phyloP scores from a whole-genome alignment of 1,140 invertebrate species.

The Oryzaephilus surinamensis region DNA sequence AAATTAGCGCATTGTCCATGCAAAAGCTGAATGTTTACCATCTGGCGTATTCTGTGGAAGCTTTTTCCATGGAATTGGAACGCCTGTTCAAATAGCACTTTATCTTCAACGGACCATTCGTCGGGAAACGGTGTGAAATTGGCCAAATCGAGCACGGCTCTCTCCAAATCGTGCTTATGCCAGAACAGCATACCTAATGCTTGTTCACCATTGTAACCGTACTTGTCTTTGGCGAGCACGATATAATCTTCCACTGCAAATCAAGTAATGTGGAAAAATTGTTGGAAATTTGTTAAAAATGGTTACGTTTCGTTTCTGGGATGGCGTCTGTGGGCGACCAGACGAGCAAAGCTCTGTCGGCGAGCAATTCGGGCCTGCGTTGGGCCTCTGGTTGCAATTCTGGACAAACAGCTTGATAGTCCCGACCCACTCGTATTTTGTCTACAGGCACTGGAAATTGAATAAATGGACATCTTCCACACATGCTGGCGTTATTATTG shows the following conservation, averaged over 20 bases:
- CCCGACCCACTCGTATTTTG: slow-evolving; percentile 87
- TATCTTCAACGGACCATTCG: slow-evolving; percentile 97
- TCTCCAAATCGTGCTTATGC: slow-evolving; percentile 93
- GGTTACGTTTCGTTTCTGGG: slow-evolving; percentile 68
- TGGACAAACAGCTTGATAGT: slow-evolving; percentile 87
- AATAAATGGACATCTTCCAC: not conserved
- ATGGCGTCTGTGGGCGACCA: slow-evolving; percentile 90
- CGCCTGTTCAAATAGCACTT: slow-evolving; percentile 95
- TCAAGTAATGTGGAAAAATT: slow-evolving; percentile 15
- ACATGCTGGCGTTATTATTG: not conserved
- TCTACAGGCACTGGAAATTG: slow-evolving; percentile 59
- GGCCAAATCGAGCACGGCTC: slow-evolving; percentile 83
- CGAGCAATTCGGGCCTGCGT: slow-evolving; percentile 46
- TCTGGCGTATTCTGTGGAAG: slow-evolving; percentile 93
- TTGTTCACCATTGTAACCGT: slow-evolving; percentile 95
- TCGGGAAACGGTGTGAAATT: slow-evolving; percentile 97
- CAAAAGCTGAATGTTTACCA: slow-evolving; percentile 53
- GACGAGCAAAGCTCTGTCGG: slow-evolving; percentile 82
- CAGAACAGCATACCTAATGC: slow-evolving; percentile 96
- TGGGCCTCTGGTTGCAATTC: slow-evolving; percentile 53
- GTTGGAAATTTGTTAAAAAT: not conserved
- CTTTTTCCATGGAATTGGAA: slow-evolving; percentile 98
- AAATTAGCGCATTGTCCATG: too few species aligned
- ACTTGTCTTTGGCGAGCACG: slow-evolving; percentile 91
- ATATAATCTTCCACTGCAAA: slow-evolving; percentile 89